Conservation (phyloP, 2,888 invertebrate species). For the Stratiomys singularior region DNA sequence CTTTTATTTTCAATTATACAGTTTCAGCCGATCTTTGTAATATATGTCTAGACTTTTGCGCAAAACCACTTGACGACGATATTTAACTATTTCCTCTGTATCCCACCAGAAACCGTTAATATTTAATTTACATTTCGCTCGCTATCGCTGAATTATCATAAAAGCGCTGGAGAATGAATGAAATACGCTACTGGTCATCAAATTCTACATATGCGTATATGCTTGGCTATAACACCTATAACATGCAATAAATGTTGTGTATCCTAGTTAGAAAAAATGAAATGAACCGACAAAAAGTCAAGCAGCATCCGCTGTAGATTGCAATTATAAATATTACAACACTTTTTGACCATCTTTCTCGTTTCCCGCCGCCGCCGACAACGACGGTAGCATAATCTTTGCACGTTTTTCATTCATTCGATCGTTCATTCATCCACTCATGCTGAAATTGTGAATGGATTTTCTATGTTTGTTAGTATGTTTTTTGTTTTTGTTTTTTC, state of each 20-base stretch:
- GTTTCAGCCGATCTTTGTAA: not conserved
- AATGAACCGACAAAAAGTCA: conserved; percentile 24
- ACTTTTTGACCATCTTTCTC: conserved; percentile 32
- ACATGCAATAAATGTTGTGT: conserved; percentile 16
- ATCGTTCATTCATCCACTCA: conserved; percentile 6
- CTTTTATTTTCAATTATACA: not conserved
- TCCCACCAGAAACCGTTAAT: conserved; percentile 7
- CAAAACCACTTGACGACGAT: conserved; percentile 25
- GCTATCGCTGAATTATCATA: not conserved
- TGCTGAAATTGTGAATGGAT: conserved; percentile 33
- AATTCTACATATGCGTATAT: not conserved
- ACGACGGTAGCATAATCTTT: not conserved
- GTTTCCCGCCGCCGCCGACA: not conserved
- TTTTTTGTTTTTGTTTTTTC: not conserved
- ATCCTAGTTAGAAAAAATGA: not conserved
- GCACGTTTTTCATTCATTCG: conserved; percentile 4
- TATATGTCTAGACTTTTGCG: conserved; percentile 35
- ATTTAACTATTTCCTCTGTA: not conserved
- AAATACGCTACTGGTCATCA: conserved; percentile 32
- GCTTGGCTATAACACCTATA: conserved; percentile 6
- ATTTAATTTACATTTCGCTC: conserved; percentile 25
- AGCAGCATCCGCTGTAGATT: conserved; percentile 41
- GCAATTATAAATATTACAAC: conserved; percentile 44
- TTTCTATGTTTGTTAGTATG: conserved; percentile 21
- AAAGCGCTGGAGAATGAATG: conserved; percentile 23